Conservation (phyloP, 2,888 invertebrate species). For the Amaurobius ferox region DNA sequence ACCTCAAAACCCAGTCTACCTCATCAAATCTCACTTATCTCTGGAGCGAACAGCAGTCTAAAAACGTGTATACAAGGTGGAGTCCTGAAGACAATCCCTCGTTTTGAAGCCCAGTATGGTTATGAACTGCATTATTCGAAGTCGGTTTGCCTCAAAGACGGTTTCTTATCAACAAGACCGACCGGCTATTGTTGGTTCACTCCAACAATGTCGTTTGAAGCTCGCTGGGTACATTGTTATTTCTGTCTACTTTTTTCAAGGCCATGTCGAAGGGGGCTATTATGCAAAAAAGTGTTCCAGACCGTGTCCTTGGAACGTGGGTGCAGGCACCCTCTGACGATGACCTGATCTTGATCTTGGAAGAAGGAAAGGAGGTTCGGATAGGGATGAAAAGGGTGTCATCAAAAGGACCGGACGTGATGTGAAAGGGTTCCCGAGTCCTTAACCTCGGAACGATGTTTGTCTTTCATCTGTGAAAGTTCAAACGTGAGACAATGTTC, state of each 20-base stretch:
- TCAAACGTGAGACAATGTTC: neutral
- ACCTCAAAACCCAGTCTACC: neutral
- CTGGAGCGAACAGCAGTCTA: neutral
- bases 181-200: slow-evolving; percentile 35
- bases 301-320: slow-evolving; percentile 51
- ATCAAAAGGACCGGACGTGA: slow-evolving; percentile 8
- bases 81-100: neutral
- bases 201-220: slow-evolving; percentile 26
- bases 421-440: neutral
- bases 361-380: neutral
- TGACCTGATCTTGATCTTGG: neutral
- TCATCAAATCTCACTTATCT: neutral
- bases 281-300: slow-evolving; percentile 62
- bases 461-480: neutral
- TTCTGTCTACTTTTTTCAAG: slow-evolving; percentile 37
- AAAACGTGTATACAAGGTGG: neutral
- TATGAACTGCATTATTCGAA: neutral
- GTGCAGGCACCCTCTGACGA: slow-evolving; percentile 29
- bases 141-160: neutral
- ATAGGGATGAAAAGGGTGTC: neutral
- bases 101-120: neutral
- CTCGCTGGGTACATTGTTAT: slow-evolving; percentile 45
- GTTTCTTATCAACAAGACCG: neutral
- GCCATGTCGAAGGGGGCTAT: slow-evolving; percentile 32
- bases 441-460: neutral